phyloP scores from a whole-genome alignment of 2,113 vertebrate species.

The Peromyscus leucopus region DNA sequence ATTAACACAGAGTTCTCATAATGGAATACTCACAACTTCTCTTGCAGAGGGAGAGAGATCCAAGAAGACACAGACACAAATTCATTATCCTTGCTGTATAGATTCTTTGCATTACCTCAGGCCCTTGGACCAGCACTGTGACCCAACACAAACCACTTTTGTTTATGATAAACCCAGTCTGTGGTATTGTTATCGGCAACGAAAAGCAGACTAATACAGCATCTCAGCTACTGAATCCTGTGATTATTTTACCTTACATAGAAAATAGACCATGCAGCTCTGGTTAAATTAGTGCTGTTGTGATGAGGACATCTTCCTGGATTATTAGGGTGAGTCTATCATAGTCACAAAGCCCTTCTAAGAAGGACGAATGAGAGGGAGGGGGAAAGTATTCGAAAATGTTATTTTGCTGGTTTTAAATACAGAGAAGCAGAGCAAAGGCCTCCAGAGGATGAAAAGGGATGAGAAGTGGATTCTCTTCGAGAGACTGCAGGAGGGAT shows the following conservation, averaged over 20 bases:
- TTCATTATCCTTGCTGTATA: background rate
- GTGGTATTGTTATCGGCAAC: background rate
- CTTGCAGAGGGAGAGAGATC: too few species aligned
- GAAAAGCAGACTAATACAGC: background rate
- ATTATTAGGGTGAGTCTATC: background rate
- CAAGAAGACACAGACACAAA: background rate
- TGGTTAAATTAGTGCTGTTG: background rate
- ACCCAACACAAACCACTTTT: background rate
- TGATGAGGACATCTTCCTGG: background rate
- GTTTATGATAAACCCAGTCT: background rate
- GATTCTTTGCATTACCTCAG: background rate
- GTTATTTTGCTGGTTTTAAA: background rate
- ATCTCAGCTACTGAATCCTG: background rate
- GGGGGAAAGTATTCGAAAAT: too few species aligned
- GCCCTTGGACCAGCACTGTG: background rate
- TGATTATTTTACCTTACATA: background rate
- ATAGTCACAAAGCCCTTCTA: background rate
- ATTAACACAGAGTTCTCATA: background rate
- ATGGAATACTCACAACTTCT: background rate
- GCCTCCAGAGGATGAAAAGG: background rate
- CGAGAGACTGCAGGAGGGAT: background rate
- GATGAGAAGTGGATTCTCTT: background rate
- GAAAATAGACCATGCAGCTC: background rate
- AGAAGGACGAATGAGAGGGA: background rate
- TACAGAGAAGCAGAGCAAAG: background rate